phyloP scores from a whole-genome alignment of 2,797 vertebrate genomes.

The Myripristis jacobus region DNA sequence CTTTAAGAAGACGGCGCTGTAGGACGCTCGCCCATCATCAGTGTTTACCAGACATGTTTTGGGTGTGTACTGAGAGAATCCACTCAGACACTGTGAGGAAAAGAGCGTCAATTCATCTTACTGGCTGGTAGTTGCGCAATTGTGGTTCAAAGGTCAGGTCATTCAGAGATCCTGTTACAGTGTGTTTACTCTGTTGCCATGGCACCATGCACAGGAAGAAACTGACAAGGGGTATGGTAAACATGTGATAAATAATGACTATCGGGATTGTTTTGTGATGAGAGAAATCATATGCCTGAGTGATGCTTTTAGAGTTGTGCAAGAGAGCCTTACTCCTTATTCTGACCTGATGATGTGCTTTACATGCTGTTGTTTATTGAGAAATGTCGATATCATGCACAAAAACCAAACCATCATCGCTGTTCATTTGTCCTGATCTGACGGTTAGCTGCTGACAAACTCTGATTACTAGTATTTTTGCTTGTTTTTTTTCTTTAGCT shows the following conservation, averaged over 20 bases:
- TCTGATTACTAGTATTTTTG: no score
- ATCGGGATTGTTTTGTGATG: conserved; percentile 25
- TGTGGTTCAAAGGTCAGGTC: conserved; percentile 38
- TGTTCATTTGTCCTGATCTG: no score
- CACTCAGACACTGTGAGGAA: conserved; percentile 11
- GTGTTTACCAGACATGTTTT: conserved; percentile 41
- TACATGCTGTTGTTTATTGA: no score
- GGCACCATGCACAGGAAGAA: conserved; percentile 25
- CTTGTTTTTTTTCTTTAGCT: no score
- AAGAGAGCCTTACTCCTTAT: background rate
- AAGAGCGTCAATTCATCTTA: conserved; percentile 32
- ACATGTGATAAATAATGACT: conserved; percentile 8
- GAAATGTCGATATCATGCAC: no score
- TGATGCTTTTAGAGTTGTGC: background rate
- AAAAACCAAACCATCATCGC: no score
- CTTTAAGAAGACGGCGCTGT: conserved; percentile 25
- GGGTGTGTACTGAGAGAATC: conserved; percentile 9
- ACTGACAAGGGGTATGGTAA: conserved; percentile 7
- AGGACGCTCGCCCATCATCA: conserved; percentile 27
- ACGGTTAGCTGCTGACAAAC: no score
- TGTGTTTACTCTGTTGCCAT: conserved; percentile 50
- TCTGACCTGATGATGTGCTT: no score
- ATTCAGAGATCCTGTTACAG: conserved; percentile 27
- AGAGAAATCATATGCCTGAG: background rate
- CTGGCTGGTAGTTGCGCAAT: conserved; percentile 28